Evolutionary conservation across 1,140 invertebrate genomes (phyloP), one percentile per base, ranked within the genome.

Genomic region (Reticulitermes speratus): DNA sequence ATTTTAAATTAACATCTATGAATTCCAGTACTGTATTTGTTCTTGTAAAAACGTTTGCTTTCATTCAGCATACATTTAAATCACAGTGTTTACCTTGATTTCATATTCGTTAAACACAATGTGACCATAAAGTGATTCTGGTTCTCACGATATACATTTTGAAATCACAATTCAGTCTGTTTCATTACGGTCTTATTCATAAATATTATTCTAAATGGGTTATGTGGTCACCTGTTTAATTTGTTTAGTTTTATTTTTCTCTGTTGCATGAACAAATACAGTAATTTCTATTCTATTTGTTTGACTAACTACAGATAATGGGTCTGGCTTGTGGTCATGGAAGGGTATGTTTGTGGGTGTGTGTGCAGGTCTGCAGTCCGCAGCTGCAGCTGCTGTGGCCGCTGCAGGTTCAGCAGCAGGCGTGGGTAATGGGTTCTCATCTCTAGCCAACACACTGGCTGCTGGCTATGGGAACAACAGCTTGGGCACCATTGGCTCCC

Each of bases 401-500:
- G 87, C 65, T 9, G 65, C 65, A 30, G 83, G 83, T 45, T 84
- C 65, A 30, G 65, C 65, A 75, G 65, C 65, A 86, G 88, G 86
- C 85, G 87, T 88, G 87, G 91, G 91, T 90, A 91, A 91, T 87
- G 90, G 91, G 88, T 89, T 92, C 90, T 90, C 93, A 89, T 88
- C 91, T 89, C 91, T 93, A 90, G 89, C 92, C 91, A 89, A 91
- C 91, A 89, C 93, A 87, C 91, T 91, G 88, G 90, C 91, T 91
- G 90, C 91, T 88, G 89, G 92, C 90, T 92, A 91, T 89, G 91
- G 92, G 88, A 93, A 91, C 90, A 92, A 90, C 86, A 91, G 92
- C 45, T 90, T 93, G 86, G 91, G 92, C 88, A 92, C 91, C 88
- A 93, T 93, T 89, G 93, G 93, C 87, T 93, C 92, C 86, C 91